Percentiles rank a stretch among this genome's conserved stretches.
phyloP scores from a whole-genome alignment of 2,113 vertebrate genomes.

The Ptychochromis oligacanthus region DNA sequence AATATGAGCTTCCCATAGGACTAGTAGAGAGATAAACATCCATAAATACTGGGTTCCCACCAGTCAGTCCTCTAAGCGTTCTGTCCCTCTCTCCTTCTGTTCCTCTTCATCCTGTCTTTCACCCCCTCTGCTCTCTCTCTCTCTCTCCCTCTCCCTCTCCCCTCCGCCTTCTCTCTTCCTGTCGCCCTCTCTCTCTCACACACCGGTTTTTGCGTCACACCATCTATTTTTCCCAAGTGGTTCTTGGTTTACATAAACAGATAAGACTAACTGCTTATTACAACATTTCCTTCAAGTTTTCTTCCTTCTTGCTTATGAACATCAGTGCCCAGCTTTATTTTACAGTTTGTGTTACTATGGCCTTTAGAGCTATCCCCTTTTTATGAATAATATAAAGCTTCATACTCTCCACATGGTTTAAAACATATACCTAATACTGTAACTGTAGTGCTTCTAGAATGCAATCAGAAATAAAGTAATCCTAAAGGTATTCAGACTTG shows the following conservation, averaged over 20 bases:
- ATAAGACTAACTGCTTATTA: conserved; percentile 29
- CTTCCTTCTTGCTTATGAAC: neutral
- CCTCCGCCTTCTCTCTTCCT: conserved; percentile 34
- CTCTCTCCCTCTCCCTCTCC: conserved; percentile 13
- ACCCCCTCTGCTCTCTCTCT: conserved; percentile 10
- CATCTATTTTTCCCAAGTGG: conserved; percentile 13
- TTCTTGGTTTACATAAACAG: conserved; percentile 48
- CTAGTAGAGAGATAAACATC: conserved; percentile 73
- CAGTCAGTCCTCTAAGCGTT: conserved; percentile 40
- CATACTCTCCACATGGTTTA: neutral
- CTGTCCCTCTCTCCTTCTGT: conserved; percentile 43
- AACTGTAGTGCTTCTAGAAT: neutral
- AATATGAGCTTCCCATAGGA: conserved; percentile 75
- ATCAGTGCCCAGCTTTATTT: neutral
- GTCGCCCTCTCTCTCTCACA: conserved; percentile 17
- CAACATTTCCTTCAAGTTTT: conserved; percentile 17
- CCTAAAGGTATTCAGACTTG: neutral
- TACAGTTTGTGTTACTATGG: neutral
- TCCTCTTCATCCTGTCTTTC: conserved; percentile 49
- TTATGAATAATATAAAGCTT: neutral
- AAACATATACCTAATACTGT: neutral
- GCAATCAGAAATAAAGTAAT: neutral
- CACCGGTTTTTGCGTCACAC: conserved; percentile 17
- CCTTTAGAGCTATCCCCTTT: neutral
- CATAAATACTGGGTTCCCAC: conserved; percentile 78